Evolutionary conservation across 2,888 invertebrate species (phyloP).

Genomic region (Brachyptera risi): DNA sequence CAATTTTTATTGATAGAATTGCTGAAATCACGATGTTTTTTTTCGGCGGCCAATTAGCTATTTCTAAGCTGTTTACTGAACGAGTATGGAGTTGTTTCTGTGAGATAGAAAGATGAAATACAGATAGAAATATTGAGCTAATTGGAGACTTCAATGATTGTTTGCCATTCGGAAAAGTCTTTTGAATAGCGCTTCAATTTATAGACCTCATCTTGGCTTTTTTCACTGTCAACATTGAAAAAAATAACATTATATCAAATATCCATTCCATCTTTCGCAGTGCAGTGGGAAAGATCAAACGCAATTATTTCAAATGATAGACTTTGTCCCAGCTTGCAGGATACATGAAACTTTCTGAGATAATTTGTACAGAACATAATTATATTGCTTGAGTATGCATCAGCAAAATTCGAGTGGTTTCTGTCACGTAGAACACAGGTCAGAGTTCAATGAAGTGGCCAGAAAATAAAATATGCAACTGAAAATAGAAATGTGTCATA

Average conservation of each 20-base stretch:
- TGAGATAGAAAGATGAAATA: slow-evolving; percentile 1
- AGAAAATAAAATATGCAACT: too few species aligned
- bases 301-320: too few species aligned
- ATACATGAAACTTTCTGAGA: too few species aligned
- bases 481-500: too few species aligned
- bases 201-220: too few species aligned
- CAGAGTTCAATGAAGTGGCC: too few species aligned
- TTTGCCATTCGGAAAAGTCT: slow-evolving; percentile 7
- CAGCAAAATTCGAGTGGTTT: too few species aligned
- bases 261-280: slow-evolving; percentile 1
- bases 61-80: slow-evolving; percentile 14
- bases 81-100: background rate
- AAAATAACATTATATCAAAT: background rate
- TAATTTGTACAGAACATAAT: too few species aligned
- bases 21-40: background rate
- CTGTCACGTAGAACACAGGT: too few species aligned
- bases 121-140: slow-evolving; percentile 1
- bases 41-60: slow-evolving; percentile 7
- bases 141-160: slow-evolving; percentile 16
- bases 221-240: slow-evolving; percentile 15
- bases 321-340: too few species aligned
- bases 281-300: too few species aligned
- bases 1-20: slow-evolving; percentile 5
- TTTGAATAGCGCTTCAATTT: slow-evolving; percentile 13
- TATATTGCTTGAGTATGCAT: too few species aligned